These are phyloP conservation scores for Tyto alba DNA, from an alignment of 2,113 vertebrate species.

Conservation along the genomic window DNA sequence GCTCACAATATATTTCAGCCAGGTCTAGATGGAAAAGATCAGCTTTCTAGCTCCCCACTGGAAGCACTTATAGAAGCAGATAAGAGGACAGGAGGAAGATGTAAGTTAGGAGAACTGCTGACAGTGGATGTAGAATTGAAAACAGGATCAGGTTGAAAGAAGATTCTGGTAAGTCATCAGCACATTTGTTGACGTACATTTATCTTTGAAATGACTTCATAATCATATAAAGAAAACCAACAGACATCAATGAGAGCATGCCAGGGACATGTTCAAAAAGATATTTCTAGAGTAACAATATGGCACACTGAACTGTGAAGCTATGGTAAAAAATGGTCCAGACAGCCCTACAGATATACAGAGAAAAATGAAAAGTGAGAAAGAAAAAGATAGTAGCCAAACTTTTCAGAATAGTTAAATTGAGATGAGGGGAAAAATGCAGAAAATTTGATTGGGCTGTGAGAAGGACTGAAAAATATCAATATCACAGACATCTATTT, in stretches of 20 bases:
- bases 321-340: neutral
- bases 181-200: neutral
- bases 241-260: neutral
- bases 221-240: neutral
- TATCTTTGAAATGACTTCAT: neutral
- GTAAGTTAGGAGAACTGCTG: neutral
- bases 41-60: neutral
- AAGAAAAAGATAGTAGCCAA: neutral
- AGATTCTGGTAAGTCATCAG: neutral
- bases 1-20: neutral
- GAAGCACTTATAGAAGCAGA: neutral
- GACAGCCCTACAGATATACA: neutral
- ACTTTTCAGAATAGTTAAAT: neutral
- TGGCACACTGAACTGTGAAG: neutral
- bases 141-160: neutral
- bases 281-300: neutral
- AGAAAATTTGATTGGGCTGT: neutral
- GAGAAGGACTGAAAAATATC: neutral
- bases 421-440: neutral
- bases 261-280: neutral
- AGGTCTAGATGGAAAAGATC: neutral
- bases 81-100: neutral
- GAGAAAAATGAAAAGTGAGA: neutral
- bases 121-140: neutral
- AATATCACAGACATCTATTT: neutral